phyloP scores from a whole-genome alignment of 2,113 vertebrate genomes.

The Paramormyrops kingsleyae region DNA sequence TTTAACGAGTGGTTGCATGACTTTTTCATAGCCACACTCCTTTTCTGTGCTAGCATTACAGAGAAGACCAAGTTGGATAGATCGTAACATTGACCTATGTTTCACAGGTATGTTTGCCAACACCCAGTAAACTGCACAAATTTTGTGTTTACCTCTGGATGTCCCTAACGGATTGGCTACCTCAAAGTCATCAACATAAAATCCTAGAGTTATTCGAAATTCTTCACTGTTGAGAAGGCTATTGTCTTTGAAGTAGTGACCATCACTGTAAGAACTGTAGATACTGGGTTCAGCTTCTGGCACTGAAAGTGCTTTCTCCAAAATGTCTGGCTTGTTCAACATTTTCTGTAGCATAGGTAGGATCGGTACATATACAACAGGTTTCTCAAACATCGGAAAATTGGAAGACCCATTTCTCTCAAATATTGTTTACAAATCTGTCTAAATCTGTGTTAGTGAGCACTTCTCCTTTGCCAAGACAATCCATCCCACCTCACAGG shows the following conservation, averaged over 20 bases:
- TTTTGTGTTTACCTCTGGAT: constrained; percentile 5
- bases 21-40: not conserved
- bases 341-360: too few species aligned
- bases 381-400: too few species aligned
- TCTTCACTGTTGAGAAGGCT: not conserved
- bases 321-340: too few species aligned
- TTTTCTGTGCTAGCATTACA: not conserved
- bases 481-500: too few species aligned
- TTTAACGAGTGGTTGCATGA: not conserved
- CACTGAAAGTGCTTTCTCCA: too few species aligned
- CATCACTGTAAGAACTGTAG: not conserved
- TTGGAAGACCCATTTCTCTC: too few species aligned
- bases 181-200: not conserved
- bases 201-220: not conserved
- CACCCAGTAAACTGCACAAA: constrained; percentile 16
- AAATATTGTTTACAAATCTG: too few species aligned
- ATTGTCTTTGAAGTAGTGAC: not conserved
- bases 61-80: not conserved
- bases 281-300: too few species aligned
- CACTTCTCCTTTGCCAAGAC: too few species aligned
- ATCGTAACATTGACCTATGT: not conserved
- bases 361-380: too few species aligned
- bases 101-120: not conserved
- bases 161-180: not conserved
- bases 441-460: too few species aligned